phyloP scores from a whole-genome alignment of 2,797 vertebrate species.

The Poecilia velifera region DNA sequence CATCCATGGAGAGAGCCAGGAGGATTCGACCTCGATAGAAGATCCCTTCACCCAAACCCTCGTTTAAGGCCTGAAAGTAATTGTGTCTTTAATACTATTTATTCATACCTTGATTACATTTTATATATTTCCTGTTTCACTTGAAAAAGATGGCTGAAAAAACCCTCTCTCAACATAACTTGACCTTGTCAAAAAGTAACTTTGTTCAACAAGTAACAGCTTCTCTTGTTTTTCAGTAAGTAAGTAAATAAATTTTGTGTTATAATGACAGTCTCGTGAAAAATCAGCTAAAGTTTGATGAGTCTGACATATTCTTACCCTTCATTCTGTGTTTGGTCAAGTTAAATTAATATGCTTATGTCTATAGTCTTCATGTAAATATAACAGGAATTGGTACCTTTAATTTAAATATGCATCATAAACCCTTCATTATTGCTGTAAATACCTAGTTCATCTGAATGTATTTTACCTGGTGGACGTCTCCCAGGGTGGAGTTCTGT shows the following conservation, averaged over 20 bases:
- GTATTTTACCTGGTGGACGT: slow-evolving; percentile 81
- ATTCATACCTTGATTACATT: not conserved
- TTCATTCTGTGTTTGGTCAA: not conserved
- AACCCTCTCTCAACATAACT: not conserved
- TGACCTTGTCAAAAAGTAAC: not conserved
- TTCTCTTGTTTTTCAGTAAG: not conserved
- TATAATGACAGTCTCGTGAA: not conserved
- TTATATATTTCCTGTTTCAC: no score
- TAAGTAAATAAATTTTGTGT: not conserved
- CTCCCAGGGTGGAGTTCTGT: slow-evolving; percentile 85
- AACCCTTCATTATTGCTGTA: not conserved
- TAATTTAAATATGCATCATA: not conserved
- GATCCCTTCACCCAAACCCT: slow-evolving; percentile 90
- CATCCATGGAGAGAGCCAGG: slow-evolving; percentile 83
- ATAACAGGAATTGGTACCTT: no score
- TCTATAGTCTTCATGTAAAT: not conserved
- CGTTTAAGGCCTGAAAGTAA: slow-evolving; percentile 81
- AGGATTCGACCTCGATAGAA: slow-evolving; percentile 91
- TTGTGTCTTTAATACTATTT: no score
- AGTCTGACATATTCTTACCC: not conserved
- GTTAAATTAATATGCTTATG: not conserved
- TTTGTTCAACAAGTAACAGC: not conserved
- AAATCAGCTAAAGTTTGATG: not conserved
- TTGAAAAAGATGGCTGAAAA: not conserved
- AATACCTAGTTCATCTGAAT: not conserved